phyloP scores from a whole-genome alignment of 1,140 invertebrate genomes.

The Ridgeia piscesae region DNA sequence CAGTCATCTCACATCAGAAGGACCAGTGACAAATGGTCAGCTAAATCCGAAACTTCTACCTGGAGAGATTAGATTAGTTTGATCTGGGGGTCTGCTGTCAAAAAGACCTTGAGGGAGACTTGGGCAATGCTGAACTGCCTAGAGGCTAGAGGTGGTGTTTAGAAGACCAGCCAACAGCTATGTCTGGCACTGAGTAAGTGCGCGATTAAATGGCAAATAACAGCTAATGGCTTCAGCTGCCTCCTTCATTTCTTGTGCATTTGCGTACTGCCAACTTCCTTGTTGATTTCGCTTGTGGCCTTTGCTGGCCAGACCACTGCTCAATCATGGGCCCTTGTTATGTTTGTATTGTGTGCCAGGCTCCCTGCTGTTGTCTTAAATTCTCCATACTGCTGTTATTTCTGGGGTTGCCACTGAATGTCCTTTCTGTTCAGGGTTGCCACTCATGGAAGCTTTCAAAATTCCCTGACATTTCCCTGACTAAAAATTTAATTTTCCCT shows the following conservation, averaged over 20 bases:
- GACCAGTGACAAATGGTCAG: not conserved
- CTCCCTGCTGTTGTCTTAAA: not conserved
- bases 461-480: too few species aligned
- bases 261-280: not conserved
- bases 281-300: not conserved
- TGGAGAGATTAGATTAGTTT: not conserved
- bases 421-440: not conserved
- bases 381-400: not conserved
- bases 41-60: not conserved
- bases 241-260: not conserved
- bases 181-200: not conserved
- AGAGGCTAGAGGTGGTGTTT: not conserved
- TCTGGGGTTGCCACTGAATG: not conserved
- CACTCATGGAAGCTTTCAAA: too few species aligned
- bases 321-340: not conserved
- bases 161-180: not conserved
- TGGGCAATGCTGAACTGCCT: too few species aligned
- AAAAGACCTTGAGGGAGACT: not conserved
- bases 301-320: not conserved
- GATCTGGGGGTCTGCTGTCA: not conserved
- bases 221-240: not conserved
- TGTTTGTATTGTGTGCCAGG: not conserved
- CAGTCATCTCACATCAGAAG: not conserved
- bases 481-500: too few species aligned
- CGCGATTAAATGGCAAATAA: not conserved